Base-by-base conservation (phyloP, 2,113 vertebrate species). In the Lamprotornis superbus region DNA sequence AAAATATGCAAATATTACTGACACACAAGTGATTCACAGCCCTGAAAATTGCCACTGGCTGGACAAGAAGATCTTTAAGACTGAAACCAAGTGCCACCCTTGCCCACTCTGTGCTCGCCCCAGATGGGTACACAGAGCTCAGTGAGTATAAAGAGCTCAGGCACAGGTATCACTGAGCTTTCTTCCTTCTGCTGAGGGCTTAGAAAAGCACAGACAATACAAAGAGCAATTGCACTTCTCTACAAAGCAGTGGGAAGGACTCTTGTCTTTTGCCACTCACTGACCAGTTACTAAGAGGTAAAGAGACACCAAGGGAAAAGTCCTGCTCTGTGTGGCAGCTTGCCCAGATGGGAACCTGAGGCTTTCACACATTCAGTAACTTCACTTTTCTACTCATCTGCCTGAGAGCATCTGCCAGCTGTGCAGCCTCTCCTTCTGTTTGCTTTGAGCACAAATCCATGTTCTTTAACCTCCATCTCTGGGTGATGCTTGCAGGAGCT, bases 111-210 rank as follows among this genome's bases (percentile, higher is more conserved):
- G 8, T 8, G 12, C 37, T n/a, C 1, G 1, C 42, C 67, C 52
- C 33, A 37, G 30, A 25, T 15, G 2, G 44, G 33, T 5, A 33
- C 42, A 47, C 44, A 23, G 55, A 3, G 35, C 31, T 71, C 77
- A 37, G 0, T 0, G 14, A 49, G 7, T 2, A n/a, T 1, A 2
- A 61, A 60, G n/a, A 77, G 39, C 17, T 25, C 50, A 24, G 40
- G 35, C 80, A 77, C 40, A 12, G 1, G 0, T 47, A 37, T 67
- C 79, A 65, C 47, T 8, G 21, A 18, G 1, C 3, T 16, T 21
- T 12, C 8, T 33, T 65, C 59, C 63, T 81, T 37, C 39, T 77
- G 18, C 63, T 33, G 37, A 85, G 55, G 57, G n/a, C 16, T 13
- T 59, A 73, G 42, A 46, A 65, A 70, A 83, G 25, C 53, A 55